phyloP scores from a whole-genome alignment of 2,888 invertebrate species.

The Drosophila greeni region DNA sequence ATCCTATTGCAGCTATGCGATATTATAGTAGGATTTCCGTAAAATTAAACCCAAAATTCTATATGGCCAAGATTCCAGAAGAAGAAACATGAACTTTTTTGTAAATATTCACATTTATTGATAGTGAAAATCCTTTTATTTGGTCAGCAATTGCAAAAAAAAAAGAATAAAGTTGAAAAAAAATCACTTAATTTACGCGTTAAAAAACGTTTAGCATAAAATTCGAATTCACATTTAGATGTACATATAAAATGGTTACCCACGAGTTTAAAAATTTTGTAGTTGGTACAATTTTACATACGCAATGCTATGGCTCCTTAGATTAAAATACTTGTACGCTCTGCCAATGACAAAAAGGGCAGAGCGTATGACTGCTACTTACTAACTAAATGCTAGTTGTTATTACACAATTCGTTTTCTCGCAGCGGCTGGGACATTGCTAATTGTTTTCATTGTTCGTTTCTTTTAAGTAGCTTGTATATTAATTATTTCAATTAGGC shows the following conservation, averaged over 20 bases:
- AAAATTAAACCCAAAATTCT: no score
- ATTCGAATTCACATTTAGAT: slow-evolving; percentile 22
- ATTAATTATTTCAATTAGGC: slow-evolving; percentile 1
- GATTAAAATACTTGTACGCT: slow-evolving; percentile 11
- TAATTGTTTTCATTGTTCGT: not conserved
- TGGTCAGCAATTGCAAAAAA: slow-evolving; percentile 32
- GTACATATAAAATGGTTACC: not conserved
- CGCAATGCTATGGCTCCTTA: slow-evolving; percentile 15
- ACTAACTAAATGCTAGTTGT: not conserved
- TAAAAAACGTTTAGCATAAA: slow-evolving; percentile 11
- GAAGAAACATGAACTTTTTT: not conserved
- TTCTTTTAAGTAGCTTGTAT: not conserved
- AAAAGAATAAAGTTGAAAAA: slow-evolving; percentile 8
- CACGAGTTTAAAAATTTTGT: slow-evolving; percentile 4
- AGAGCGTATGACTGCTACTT: slow-evolving; percentile 9
- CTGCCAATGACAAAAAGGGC: not conserved
- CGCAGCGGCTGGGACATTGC: not conserved
- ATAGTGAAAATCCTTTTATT: slow-evolving; percentile 19
- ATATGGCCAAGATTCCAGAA: not conserved
- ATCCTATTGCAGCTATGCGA: no score
- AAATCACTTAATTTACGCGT: slow-evolving; percentile 21
- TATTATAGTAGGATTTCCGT: no score
- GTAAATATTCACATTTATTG: slow-evolving; percentile 26
- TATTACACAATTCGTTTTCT: not conserved
- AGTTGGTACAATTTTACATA: slow-evolving; percentile 9